Percentiles rank a stretch among this genome's conserved stretches.
Evolutionary conservation across 1,140 invertebrate genomes (phyloP).

Genomic region (Spodoptera litura): DNA sequence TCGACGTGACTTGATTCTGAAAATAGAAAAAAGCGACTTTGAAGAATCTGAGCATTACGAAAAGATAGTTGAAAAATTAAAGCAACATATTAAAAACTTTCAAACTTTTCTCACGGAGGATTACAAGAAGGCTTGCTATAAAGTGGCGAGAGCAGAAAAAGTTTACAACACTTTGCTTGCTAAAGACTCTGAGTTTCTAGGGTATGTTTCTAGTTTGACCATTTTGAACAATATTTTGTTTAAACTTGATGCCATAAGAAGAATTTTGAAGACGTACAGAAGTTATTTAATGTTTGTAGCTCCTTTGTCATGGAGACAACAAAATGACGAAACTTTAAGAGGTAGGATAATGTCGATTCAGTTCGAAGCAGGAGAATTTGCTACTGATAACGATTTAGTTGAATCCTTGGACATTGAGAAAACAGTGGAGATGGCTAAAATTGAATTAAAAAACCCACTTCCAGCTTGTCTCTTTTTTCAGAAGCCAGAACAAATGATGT

Average conservation of each 20-base stretch:
- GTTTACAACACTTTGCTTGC: slow-evolving; percentile 81
- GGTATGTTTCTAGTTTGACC: slow-evolving; percentile 80
- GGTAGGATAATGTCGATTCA: slow-evolving; percentile 70
- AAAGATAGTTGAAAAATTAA: slow-evolving; percentile 85
- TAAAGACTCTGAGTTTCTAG: slow-evolving; percentile 85
- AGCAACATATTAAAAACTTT: slow-evolving; percentile 87
- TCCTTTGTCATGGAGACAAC: slow-evolving; percentile 87
- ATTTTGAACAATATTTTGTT: slow-evolving; percentile 87
- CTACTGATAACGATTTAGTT: slow-evolving; percentile 75
- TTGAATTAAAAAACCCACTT: slow-evolving; percentile 77
- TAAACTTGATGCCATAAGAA: slow-evolving; percentile 88
- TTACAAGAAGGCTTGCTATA: slow-evolving; percentile 87
- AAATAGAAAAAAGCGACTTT: slow-evolving; percentile 87
- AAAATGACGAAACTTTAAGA: slow-evolving; percentile 78
- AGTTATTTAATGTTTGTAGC: slow-evolving; percentile 88
- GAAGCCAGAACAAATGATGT: slow-evolving; percentile 86
- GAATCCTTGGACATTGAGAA: slow-evolving; percentile 78
- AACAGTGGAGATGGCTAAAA: slow-evolving; percentile 74
- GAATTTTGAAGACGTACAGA: slow-evolving; percentile 88
- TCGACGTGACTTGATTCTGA: slow-evolving; percentile 87
- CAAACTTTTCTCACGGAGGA: slow-evolving; percentile 88
- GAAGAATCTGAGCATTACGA: slow-evolving; percentile 86
- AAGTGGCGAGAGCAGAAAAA: slow-evolving; percentile 84
- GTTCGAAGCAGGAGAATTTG: slow-evolving; percentile 72
- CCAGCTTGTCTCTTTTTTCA: slow-evolving; percentile 87